Evolutionary conservation across 2,888 invertebrate species (phyloP).

Genomic region (Tridacna crocea): DNA sequence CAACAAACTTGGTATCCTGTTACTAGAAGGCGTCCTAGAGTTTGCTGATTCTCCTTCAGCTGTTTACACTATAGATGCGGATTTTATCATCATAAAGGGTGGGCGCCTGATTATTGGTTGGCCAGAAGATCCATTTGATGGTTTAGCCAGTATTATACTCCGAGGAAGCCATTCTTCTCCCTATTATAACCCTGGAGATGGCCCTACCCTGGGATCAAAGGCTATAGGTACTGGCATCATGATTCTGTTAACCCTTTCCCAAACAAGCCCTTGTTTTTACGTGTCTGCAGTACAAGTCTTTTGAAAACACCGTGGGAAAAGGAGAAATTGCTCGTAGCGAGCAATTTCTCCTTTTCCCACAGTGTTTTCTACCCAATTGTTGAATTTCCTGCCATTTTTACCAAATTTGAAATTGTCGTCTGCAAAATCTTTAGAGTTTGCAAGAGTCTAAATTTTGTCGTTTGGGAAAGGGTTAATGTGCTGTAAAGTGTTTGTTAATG

Average conservation of each 20-base stretch:
- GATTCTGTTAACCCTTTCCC: slow-evolving; percentile 1
- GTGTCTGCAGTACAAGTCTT: no score
- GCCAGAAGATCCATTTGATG: slow-evolving; percentile 57
- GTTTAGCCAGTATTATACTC: slow-evolving; percentile 53
- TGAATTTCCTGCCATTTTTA: no score
- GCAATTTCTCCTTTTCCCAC: no score
- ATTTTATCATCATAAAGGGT: slow-evolving; percentile 64
- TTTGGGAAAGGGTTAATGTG: no score
- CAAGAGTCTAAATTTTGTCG: no score
- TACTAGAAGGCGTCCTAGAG: slow-evolving; percentile 75
- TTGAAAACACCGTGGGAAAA: no score
- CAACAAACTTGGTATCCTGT: slow-evolving; percentile 66
- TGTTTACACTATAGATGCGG: slow-evolving; percentile 36
- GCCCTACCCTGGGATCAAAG: slow-evolving; percentile 61
- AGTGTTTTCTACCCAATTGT: no score
- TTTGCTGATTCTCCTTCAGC: slow-evolving; percentile 48
- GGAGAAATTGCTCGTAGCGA: no score
- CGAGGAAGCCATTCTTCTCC: slow-evolving; percentile 54
- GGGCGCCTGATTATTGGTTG: slow-evolving; percentile 69
- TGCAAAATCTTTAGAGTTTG: no score
- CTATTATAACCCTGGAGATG: slow-evolving; percentile 34
- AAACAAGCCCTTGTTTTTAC: no score
- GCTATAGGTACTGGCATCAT: slow-evolving; percentile 60
- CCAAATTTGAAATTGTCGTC: no score
- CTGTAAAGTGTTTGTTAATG: no score